Base-by-base conservation (phyloP, 2,888 invertebrate genomes). In the Spicauda simplicius region DNA sequence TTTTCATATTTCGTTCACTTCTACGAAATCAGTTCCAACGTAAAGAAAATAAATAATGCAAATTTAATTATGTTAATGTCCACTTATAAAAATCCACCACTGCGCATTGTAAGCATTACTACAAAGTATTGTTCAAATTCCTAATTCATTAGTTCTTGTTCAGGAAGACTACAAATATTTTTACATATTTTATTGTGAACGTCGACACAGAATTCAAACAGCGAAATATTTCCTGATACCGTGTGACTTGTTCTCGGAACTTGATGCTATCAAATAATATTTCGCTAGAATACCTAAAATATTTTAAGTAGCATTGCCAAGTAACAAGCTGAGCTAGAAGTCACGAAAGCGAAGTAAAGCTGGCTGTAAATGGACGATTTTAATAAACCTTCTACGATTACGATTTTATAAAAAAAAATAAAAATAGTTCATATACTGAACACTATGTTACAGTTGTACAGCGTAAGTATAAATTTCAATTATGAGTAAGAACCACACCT, bases 211-310 rank as follows among this genome's bases (percentile, higher is more conserved):
- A 56, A 50, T 61, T 45, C 48, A 56, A 53, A 25, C 30, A 30
- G 12, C 25, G 41, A 60, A 63, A 64, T 63, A 70, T 64, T 64
- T 67, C 19, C 59, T 64, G 56, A 59, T 58, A 66, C 55, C 66
- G 55, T 60, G 50, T 66, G 60, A 60, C 60, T 56, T 56, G 66
- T 60, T 83, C 80, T 78, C 78, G 78, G 78, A 82, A 82, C 54
- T 48, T 55, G 60, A 66, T 66, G 48, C 60, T 50, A 82, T 80
- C 80, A 82, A 86, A 86, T 85, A 83, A 84, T 86, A 85, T 87
- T 88, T 86, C 80, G 84, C 86, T 76, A 84, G 82, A 87, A 88
- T 87, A 87, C 85, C 85, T 79, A 86, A 90, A 88, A 88, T 88
- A 83, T 85, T 86, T 86, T 80, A 84, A 86, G 83, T 84, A 82